Evolutionary conservation across 2,113 vertebrate genomes (phyloP), one percentile per base, ranked within the genome.

Genomic region (Trematocara unimaculatum): DNA sequence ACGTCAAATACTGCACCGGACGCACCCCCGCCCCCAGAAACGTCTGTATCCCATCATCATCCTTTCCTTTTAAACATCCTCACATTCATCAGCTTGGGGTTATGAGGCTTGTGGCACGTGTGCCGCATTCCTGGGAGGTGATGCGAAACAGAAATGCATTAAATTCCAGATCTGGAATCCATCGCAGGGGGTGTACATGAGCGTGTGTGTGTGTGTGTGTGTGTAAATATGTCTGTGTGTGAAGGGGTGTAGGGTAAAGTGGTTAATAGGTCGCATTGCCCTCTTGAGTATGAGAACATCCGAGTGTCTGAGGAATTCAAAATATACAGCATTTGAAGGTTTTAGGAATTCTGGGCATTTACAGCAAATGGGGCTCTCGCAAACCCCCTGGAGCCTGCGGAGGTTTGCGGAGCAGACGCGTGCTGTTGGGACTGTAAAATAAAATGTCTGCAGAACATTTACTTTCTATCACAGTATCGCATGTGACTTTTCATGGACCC

Each of bases 61-160:
- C 53, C 93, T 91, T 64, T 64, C 85, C 85, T 82, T 94, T 93
- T 80, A 96, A 95, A 95, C 93, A 93, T 95, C 92, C 94, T 94
- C 93, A 54, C 93, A 94, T 94, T 94, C 93, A 93, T 93, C 94
- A 78, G 91, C 92, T 88, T 29, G 77, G 91, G 89, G 94, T 95
- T 93, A 93, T 84, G 94, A 96, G 96, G 93, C 91, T 93, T 96
- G 91, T 92, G 93, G 95, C 95, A 91, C 94, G 90, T 94, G 94
- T 81, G 83, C 92, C 8, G 87, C 95, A 96, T 96, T 96, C 95
- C 94, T 93, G 67, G 78, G 93, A 89, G 82, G 88, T 96, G 96
- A 96, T 94, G 95, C 84, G 92, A 94, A 95, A 93, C 95, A 96
- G 94, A 95, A 95, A 96, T 96, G 93, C 94, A 92, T 94, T 95